phyloP scores from a whole-genome alignment of 2,113 vertebrate species.

The Acanthisitta chloris region DNA sequence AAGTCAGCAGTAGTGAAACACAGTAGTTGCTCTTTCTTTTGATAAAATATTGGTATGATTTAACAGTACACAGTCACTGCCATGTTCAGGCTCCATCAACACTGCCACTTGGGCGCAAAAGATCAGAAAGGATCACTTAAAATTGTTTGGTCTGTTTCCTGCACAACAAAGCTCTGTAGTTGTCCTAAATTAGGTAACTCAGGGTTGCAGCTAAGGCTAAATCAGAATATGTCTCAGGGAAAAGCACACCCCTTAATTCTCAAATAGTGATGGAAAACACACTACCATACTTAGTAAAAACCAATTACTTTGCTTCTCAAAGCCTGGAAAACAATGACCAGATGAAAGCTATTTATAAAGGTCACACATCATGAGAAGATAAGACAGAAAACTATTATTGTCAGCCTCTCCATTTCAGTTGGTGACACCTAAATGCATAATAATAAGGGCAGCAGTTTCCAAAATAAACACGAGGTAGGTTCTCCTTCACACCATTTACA shows the following conservation, averaged over 20 bases:
- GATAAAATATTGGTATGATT: neutral
- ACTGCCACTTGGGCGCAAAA: neutral
- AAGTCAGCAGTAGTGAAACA: slow-evolving; percentile 9
- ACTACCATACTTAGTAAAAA: neutral
- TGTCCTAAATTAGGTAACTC: neutral
- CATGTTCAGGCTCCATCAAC: neutral
- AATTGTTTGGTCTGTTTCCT: neutral
- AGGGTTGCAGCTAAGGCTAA: neutral
- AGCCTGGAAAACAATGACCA: neutral
- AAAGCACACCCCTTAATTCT: neutral
- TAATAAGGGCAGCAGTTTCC: neutral
- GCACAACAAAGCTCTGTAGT: neutral
- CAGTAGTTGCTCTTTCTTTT: neutral
- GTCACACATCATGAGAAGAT: neutral
- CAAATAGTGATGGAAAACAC: neutral
- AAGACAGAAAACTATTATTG: neutral
- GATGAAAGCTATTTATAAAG: neutral
- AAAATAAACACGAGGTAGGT: neutral
- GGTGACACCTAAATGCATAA: neutral
- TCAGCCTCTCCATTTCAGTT: neutral
- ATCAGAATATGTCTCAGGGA: neutral
- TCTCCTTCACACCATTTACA: neutral
- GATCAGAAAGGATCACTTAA: neutral
- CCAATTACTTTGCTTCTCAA: neutral
- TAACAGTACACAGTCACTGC: neutral